These are phyloP conservation scores for Ochlodes sylvanus DNA, from an alignment of 2,888 invertebrate genomes.

Conservation along the genomic window DNA sequence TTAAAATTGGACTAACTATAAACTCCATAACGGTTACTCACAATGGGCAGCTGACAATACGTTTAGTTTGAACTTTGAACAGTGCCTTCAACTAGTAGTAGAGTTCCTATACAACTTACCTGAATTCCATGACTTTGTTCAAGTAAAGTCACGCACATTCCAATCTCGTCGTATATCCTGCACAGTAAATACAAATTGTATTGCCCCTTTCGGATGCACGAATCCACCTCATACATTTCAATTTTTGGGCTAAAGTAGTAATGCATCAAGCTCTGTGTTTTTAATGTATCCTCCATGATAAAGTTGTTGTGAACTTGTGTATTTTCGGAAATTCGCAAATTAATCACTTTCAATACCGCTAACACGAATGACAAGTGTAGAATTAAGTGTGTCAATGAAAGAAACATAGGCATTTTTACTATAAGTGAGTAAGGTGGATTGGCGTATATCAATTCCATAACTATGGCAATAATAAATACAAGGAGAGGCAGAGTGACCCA, in stretches of 20 bases:
- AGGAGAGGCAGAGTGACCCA: constrained; percentile 49
- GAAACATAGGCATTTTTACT: constrained; percentile 56
- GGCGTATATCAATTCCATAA: constrained; percentile 51
- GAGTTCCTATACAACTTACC: constrained; percentile 43
- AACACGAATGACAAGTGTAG: constrained; percentile 56
- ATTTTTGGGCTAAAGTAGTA: constrained; percentile 50
- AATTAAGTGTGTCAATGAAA: constrained; percentile 56
- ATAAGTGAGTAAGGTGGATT: constrained; percentile 52
- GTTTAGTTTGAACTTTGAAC: too few species aligned
- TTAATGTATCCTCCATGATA: constrained; percentile 28
- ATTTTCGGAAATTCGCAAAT: constrained; percentile 45
- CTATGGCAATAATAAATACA: constrained; percentile 47
- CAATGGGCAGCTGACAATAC: too few species aligned
- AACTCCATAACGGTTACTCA: too few species aligned
- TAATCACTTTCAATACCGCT: constrained; percentile 55
- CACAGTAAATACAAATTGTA: constrained; percentile 54
- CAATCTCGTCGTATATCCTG: constrained; percentile 60
- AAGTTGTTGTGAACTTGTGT: constrained; percentile 39
- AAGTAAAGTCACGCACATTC: constrained; percentile 56
- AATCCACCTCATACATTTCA: constrained; percentile 46
- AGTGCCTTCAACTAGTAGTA: too few species aligned
- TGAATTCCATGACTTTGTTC: constrained; percentile 59
- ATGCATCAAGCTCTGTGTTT: constrained; percentile 31
- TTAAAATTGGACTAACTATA: too few species aligned
- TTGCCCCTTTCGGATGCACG: constrained; percentile 6